Conservation (phyloP, 2,888 invertebrate genomes). For the Drosophila niveifrons region DNA sequence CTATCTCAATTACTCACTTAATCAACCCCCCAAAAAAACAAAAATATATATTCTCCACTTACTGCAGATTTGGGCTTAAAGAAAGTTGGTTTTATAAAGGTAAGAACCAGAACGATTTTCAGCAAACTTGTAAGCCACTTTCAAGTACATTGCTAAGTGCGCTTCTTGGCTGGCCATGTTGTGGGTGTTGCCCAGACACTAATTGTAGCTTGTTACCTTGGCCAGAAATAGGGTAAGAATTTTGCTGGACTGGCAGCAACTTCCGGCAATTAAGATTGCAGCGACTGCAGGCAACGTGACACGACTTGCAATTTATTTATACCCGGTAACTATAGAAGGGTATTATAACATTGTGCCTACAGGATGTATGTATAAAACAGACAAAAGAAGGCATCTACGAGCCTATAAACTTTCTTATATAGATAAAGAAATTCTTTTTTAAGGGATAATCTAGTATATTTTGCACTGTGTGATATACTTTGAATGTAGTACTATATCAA, state of each 20-base stretch:
- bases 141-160: slow-evolving; percentile 49
- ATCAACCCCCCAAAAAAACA: too few species aligned
- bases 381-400: too few species aligned
- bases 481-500: too few species aligned
- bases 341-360: too few species aligned
- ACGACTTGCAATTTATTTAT: slow-evolving; percentile 21
- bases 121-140: slow-evolving; percentile 56
- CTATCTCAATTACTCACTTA: slow-evolving; percentile 3
- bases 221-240: not conserved
- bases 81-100: slow-evolving; percentile 68
- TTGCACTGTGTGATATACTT: too few species aligned
- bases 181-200: slow-evolving; percentile 70
- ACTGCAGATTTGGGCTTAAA: slow-evolving; percentile 30
- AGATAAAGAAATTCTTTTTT: too few species aligned
- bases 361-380: too few species aligned
- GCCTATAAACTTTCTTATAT: too few species aligned
- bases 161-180: slow-evolving; percentile 45
- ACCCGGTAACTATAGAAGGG: too few species aligned
- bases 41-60: too few species aligned
- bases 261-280: slow-evolving; percentile 74
- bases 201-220: slow-evolving; percentile 71
- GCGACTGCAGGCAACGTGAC: slow-evolving; percentile 43
- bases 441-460: too few species aligned
- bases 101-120: slow-evolving; percentile 24
- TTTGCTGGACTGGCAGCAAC: slow-evolving; percentile 34